A percentile compares a stretch with the other conserved stretches of the same genome.
Conservation (phyloP, 2,888 invertebrate genomes). For the Dicranocentrus wangi region DNA sequence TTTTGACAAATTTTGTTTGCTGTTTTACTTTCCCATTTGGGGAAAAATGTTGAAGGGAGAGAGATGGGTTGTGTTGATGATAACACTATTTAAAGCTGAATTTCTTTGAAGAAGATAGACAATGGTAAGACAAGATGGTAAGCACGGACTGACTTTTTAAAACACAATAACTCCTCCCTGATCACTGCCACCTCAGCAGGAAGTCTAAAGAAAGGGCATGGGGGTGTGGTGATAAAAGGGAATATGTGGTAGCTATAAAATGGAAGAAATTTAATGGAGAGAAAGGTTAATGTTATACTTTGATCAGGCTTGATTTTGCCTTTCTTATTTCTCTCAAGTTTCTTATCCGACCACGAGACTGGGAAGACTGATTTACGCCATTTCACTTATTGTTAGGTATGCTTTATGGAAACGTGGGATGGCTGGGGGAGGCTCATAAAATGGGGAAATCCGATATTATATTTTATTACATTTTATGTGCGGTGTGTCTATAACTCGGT, state of each 20-base stretch:
- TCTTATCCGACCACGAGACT: not conserved
- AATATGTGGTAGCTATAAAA: not conserved
- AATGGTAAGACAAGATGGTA: no score
- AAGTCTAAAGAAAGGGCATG: no score
- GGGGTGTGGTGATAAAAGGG: no score
- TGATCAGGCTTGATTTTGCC: not conserved
- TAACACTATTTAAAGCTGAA: no score
- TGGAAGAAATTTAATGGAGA: conserved; percentile 11
- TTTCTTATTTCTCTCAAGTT: not conserved
- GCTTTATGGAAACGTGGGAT: no score
- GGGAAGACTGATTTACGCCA: not conserved
- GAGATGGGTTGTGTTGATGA: no score
- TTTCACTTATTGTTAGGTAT: no score
- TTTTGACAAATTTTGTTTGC: not conserved
- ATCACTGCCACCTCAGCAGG: no score
- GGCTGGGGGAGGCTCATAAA: conserved; percentile 22
- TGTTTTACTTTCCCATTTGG: not conserved
- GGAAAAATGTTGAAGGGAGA: no score
- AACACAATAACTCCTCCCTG: no score
- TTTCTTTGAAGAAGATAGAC: no score
- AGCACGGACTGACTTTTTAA: no score
- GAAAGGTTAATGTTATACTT: conserved; percentile 24
- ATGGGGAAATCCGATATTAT: conserved; percentile 28
- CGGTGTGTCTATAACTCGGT: conserved; percentile 35
- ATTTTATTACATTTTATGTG: not conserved